Evolutionary conservation across 2,797 vertebrate genomes (phyloP), one percentile per base, ranked within the genome.

Genomic region (Neomorphus geoffroyi): DNA sequence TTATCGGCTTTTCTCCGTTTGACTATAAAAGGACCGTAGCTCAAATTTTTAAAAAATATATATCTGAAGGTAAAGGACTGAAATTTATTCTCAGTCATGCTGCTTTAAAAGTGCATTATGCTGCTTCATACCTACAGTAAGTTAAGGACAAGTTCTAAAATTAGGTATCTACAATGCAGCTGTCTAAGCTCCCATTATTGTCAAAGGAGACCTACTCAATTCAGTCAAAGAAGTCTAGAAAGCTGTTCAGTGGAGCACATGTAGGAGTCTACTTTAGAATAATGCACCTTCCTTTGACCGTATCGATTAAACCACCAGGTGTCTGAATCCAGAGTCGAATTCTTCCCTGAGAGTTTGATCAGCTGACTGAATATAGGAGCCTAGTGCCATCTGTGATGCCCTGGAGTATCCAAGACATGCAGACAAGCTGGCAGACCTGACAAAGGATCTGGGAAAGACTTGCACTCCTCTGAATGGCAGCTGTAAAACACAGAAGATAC

Each of bases 201-300:
- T 86, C 35, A 81, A 69, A 94, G 82, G 65, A 88, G 67, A 84
- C 61, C 39, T 70, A 84, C 86, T 79, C 48, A 23, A n/a, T 50
- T 60, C 26, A 85, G 71, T 70, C 77, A 90, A 83, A 92, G 81
- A 79, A 86, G 46, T 69, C n/a, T 92, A 90, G 54, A 81, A 92
- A 94, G 70, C 83, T 94, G 86, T 84, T 93, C 83, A 84, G 58
- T 6, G 3, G 50, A 88, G 77, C 66, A 88, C 90, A 75, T 50
- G 66, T 90, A 92, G 88, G 80, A 93, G 82, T 92, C 66, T 92
- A 7, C 80, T 73, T 90, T 19, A 79, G 86, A 93, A 95, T 80
- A 88, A 83, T 48, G 43, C 83, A 39, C 33, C 65, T 72, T 86
- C 61, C 75, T 94, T 71, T n/a, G 51, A 94, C 69, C 67, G 61